phyloP scores from a whole-genome alignment of 53 echinoderm and acorn worm genomes.

The Crossaster papposus region DNA sequence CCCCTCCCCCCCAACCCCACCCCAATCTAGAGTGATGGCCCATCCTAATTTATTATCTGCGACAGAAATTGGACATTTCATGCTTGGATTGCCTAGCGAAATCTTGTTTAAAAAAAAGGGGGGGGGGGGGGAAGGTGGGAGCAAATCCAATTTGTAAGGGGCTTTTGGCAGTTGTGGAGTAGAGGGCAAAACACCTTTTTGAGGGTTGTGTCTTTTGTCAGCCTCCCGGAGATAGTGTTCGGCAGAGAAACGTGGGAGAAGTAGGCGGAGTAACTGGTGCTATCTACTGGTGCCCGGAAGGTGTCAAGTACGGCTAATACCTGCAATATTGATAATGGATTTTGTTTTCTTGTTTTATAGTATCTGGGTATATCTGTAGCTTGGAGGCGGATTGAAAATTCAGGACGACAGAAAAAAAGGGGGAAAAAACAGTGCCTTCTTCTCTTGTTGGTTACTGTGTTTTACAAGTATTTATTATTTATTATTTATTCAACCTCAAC shows the following conservation, averaged over 20 bases:
- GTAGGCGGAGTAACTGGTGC: conserved; percentile 8
- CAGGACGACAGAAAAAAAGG: background rate
- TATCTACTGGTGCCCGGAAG: background rate
- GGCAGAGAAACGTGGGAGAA: conserved; percentile 16
- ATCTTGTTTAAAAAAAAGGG: conserved; percentile 44
- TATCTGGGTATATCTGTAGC: background rate
- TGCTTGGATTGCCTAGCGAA: conserved; percentile 38
- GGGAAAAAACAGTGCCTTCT: no score
- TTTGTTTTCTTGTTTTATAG: background rate
- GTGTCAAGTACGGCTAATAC: background rate
- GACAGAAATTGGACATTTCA: conserved; percentile 58
- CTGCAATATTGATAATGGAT: conserved; percentile 51
- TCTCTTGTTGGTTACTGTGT: no score
- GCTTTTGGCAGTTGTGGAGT: conserved; percentile 37
- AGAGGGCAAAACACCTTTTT: conserved; percentile 34
- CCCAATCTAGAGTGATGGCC: background rate
- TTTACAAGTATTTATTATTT: no score
- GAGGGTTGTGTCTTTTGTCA: conserved; percentile 45
- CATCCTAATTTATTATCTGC: conserved; percentile 35
- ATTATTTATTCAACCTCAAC: no score
- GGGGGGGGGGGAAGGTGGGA: conserved; percentile 6
- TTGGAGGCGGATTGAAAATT: background rate
- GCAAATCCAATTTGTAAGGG: conserved; percentile 58
- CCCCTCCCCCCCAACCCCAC: background rate
- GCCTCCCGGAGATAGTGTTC: conserved; percentile 12